phyloP scores from a whole-genome alignment of 2,888 invertebrate genomes.

The Eupeodes luniger region DNA sequence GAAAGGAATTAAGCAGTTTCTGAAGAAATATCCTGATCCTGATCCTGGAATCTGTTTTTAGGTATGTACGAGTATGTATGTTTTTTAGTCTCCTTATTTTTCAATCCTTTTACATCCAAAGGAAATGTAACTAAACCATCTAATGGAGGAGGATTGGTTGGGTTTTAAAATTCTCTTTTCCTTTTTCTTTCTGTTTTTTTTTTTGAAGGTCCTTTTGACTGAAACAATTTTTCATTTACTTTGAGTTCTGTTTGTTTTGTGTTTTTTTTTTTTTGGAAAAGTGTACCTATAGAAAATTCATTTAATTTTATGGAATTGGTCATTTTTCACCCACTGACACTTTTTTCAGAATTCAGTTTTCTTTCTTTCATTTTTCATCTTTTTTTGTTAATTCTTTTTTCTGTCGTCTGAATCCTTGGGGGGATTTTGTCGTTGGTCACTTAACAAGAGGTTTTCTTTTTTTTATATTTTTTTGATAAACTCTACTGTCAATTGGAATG shows the following conservation, averaged over 20 bases:
- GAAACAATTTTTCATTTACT: constrained; percentile 73
- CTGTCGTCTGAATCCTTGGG: constrained; percentile 6
- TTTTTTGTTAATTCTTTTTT: constrained; percentile 31
- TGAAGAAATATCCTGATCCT: background rate
- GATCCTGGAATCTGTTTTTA: background rate
- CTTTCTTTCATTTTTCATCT: constrained; percentile 36
- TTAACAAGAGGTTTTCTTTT: constrained; percentile 53
- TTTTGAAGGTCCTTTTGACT: background rate
- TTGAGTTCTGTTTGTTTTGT: constrained; percentile 60
- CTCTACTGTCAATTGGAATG: constrained; percentile 47
- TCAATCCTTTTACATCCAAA: constrained; percentile 22
- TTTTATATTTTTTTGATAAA: constrained; percentile 2
- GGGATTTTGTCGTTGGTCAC: constrained; percentile 69
- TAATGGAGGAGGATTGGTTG: background rate
- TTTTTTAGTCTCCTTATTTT: background rate
- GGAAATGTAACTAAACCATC: constrained; percentile 44
- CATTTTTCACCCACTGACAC: constrained; percentile 76
- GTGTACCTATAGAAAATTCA: constrained; percentile 61
- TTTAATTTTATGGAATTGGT: constrained; percentile 74
- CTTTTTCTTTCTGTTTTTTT: constrained; percentile 19
- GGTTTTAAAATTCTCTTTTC: constrained; percentile 16
- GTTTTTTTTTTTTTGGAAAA: constrained; percentile 28
- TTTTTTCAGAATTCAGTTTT: constrained; percentile 33
- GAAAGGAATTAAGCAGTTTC: background rate
- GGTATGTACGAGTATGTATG: too few relatives aligned